Percentiles rank a stretch among this genome's conserved stretches.
Evolutionary conservation across 1,140 invertebrate species (phyloP).

Genomic region (Drosophila sproati): DNA sequence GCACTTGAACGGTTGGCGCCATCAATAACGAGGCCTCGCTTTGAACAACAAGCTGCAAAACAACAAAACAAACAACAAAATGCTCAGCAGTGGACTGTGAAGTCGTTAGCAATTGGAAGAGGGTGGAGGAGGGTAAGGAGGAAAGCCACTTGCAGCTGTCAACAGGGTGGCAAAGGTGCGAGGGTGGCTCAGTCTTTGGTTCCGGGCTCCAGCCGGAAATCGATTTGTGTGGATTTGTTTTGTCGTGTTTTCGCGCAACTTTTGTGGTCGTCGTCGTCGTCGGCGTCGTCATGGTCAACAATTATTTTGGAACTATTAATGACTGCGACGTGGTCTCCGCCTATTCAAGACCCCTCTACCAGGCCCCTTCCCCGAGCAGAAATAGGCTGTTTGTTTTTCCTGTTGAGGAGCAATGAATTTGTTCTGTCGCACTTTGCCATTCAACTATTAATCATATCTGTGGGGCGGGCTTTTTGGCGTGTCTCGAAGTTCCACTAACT

Average conservation of each 20-base stretch:
- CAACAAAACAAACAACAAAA: conserved; percentile 72
- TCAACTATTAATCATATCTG: conserved; percentile 70
- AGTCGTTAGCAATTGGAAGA: conserved; percentile 36
- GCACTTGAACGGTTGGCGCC: conserved; percentile 54
- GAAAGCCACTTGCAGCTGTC: conserved; percentile 73
- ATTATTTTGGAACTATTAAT: conserved; percentile 81
- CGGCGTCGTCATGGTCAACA: conserved; percentile 66
- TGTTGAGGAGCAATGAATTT: conserved; percentile 71
- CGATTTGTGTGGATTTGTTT: conserved; percentile 81
- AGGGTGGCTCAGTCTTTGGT: conserved; percentile 27
- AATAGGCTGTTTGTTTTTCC: conserved; percentile 62
- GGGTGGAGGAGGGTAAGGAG: not conserved
- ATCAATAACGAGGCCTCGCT: conserved; percentile 74
- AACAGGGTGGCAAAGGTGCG: conserved; percentile 49
- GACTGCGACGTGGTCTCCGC: conserved; percentile 56
- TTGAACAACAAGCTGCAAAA: conserved; percentile 67
- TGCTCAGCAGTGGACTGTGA: conserved; percentile 37
- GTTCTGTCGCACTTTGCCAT: conserved; percentile 66
- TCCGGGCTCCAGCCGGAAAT: conserved; percentile 58
- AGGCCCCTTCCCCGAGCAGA: not conserved
- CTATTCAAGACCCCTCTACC: not conserved
- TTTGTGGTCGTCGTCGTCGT: conserved; percentile 33
- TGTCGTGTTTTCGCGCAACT: conserved; percentile 63
- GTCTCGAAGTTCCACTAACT: conserved; percentile 20
- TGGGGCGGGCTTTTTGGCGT: conserved; percentile 33